A percentile compares a stretch with the other conserved stretches of the same genome.
Conservation (phyloP, 2,113 vertebrate genomes). For the Mustela nigripes region DNA sequence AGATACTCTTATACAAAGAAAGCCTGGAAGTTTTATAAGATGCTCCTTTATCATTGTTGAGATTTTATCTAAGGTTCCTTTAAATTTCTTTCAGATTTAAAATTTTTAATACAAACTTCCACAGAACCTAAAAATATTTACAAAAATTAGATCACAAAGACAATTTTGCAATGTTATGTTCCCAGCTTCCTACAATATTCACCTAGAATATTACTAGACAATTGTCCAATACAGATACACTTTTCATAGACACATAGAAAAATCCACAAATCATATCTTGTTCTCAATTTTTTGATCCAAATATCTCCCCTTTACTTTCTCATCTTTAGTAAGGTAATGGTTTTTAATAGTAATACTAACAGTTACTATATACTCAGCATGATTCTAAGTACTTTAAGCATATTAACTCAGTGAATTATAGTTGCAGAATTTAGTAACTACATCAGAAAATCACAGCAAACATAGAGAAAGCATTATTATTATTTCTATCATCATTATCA, state of each 20-base stretch:
- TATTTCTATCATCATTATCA: neutral
- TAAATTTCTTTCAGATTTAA: neutral
- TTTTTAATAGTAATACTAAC: neutral
- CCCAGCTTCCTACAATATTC: neutral
- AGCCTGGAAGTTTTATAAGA: neutral
- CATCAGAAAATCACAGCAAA: neutral
- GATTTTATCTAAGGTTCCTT: neutral
- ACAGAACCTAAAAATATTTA: neutral
- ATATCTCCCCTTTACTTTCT: neutral
- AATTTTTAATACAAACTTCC: neutral
- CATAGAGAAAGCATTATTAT: neutral
- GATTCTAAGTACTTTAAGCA: neutral
- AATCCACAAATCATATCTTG: neutral
- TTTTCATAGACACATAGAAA: slow-evolving; percentile 6
- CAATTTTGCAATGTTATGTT: neutral
- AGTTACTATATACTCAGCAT: neutral
- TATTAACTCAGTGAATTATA: neutral
- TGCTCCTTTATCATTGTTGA: neutral
- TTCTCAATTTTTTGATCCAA: neutral
- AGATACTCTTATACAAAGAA: neutral
- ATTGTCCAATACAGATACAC: neutral
- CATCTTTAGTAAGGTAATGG: neutral
- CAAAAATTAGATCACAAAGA: neutral
- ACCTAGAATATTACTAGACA: neutral
- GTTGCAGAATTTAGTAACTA: slow-evolving; percentile 4